Evolutionary conservation across 2,888 invertebrate species (phyloP).

Genomic region (Lasius platythorax): DNA sequence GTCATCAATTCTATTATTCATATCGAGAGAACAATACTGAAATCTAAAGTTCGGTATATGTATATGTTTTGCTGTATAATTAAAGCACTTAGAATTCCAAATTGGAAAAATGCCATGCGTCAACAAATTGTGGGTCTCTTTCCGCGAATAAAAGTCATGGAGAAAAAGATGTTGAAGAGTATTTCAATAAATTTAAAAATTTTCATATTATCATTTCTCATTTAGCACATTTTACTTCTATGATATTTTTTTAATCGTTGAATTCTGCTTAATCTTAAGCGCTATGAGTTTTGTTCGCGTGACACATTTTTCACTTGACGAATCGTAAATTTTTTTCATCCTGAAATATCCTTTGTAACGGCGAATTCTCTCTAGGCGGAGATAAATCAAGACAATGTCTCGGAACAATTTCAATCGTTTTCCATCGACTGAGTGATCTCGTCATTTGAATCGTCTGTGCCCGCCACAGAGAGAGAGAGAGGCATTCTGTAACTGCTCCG

Average conservation of each 20-base stretch:
- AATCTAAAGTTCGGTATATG: background rate
- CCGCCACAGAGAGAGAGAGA: background rate
- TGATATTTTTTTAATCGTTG: background rate
- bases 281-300: background rate
- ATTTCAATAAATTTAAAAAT: background rate
- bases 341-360: background rate
- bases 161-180: background rate
- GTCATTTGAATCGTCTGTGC: constrained; percentile 30
- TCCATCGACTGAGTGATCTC: constrained; percentile 27
- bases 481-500: constrained; percentile 5
- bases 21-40: background rate
- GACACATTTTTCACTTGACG: background rate
- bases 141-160: background rate
- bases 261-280: background rate
- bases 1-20: background rate
- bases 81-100: background rate
- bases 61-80: background rate
- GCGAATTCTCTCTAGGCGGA: constrained; percentile 7
- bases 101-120: background rate
- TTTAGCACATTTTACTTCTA: constrained; percentile 2
- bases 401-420: constrained; percentile 44
- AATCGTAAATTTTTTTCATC: background rate
- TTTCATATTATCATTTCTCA: background rate
- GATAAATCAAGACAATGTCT: constrained; percentile 62
- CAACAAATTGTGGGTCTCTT: background rate